phyloP scores from a whole-genome alignment of 2,888 invertebrate genomes.

The Lasiommata megera region DNA sequence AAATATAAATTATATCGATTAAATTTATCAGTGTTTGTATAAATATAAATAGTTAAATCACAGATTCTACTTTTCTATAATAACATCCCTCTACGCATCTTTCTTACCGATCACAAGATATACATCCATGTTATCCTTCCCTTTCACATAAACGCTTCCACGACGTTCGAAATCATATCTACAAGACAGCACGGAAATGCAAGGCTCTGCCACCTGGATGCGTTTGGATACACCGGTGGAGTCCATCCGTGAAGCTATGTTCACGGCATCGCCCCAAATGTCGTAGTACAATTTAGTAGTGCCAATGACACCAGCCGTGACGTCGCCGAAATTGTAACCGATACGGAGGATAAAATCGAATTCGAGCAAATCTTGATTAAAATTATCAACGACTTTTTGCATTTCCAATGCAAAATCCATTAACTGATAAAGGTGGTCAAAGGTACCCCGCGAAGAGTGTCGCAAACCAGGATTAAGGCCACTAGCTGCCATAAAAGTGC shows the following conservation, averaged over 20 bases:
- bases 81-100: conserved; percentile 54
- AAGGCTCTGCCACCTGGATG: conserved; percentile 91
- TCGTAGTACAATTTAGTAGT: conserved; percentile 98
- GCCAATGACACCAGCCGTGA: conserved; percentile 98
- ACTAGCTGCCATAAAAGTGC: conserved; percentile 98
- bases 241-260: conserved; percentile 98
- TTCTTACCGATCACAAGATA: conserved; percentile 85
- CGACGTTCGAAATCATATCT: conserved; percentile 94
- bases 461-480: conserved; percentile 93
- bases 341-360: conserved; percentile 93
- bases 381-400: conserved; percentile 92
- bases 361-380: conserved; percentile 94
- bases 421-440: conserved; percentile 91
- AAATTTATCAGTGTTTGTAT: conserved; percentile 31
- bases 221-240: conserved; percentile 94
- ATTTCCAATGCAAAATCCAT: conserved; percentile 97
- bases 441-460: conserved; percentile 84
- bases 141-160: conserved; percentile 97
- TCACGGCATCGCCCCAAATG: conserved; percentile 99
- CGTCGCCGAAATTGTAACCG: conserved; percentile 96
- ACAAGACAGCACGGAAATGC: conserved; percentile 85
- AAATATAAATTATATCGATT: conserved; percentile 6
- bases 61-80: conserved; percentile 71
- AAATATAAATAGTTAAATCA: conserved; percentile 60
- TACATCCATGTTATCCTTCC: conserved; percentile 97